Percentiles rank a stretch among this genome's conserved stretches.
Evolutionary conservation across 2,888 invertebrate species (phyloP).

Genomic region (Clusia tigrina): DNA sequence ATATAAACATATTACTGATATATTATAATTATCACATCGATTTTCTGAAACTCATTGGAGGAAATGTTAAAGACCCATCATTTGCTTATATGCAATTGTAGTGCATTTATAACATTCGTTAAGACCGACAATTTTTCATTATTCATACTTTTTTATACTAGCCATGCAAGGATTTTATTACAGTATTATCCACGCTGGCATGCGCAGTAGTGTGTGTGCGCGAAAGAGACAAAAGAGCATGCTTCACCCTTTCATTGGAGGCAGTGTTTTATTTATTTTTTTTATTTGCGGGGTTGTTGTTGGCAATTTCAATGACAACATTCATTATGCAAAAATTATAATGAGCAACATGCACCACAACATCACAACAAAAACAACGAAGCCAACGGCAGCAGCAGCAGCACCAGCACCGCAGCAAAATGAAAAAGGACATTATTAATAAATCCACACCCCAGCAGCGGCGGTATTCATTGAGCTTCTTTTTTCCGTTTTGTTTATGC

Average conservation of each 20-base stretch:
- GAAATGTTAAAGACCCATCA: no score
- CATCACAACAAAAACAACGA: conserved; percentile 7
- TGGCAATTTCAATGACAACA: conserved; percentile 31
- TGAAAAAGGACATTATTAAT: conserved; percentile 20
- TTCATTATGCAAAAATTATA: conserved; percentile 31
- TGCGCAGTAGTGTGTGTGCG: background rate
- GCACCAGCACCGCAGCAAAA: background rate
- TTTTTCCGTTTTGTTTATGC: conserved; percentile 3
- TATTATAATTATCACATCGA: no score
- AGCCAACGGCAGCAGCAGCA: background rate
- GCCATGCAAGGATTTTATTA: conserved; percentile 24
- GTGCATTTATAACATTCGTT: no score
- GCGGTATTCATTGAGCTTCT: background rate
- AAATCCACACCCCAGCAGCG: conserved; percentile 14
- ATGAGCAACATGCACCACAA: conserved; percentile 17
- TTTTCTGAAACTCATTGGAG: no score
- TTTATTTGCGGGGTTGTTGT: conserved; percentile 16
- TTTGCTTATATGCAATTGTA: no score
- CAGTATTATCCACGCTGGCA: conserved; percentile 13
- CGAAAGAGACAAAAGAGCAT: conserved; percentile 16
- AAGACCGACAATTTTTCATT: no score
- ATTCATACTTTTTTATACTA: no score
- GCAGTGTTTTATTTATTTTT: background rate
- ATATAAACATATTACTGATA: no score
- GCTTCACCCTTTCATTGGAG: conserved; percentile 24